These are phyloP conservation scores for Myanophis thanlyinensis DNA, from an alignment of 2,113 vertebrate genomes.

Conservation along the genomic window DNA sequence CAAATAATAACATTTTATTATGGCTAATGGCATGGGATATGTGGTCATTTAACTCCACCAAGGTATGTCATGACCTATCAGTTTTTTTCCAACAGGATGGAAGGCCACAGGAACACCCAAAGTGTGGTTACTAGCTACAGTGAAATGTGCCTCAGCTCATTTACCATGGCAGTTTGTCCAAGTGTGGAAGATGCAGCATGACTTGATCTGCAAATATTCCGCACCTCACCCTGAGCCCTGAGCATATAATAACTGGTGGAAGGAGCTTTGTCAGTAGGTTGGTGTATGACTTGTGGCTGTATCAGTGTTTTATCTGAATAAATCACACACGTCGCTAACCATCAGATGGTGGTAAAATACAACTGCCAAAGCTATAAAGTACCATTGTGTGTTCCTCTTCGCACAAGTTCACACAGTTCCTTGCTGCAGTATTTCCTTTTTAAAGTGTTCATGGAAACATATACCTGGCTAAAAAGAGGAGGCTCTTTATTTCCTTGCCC, in stretches of 20 bases:
- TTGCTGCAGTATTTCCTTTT: constrained; percentile 19
- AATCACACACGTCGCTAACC: constrained; percentile 62
- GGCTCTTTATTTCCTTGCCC: background rate
- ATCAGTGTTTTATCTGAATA: constrained; percentile 64
- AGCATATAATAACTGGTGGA: constrained; percentile 60
- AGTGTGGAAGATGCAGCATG: constrained; percentile 55
- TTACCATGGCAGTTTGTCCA: constrained; percentile 17
- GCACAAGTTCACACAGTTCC: constrained; percentile 49
- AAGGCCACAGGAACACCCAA: constrained; percentile 5
- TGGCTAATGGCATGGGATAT: background rate
- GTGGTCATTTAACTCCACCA: background rate
- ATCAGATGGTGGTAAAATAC: constrained; percentile 47
- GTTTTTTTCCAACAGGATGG: background rate
- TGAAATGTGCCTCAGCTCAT: constrained; percentile 41
- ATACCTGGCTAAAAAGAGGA: background rate
- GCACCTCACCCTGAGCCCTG: constrained; percentile 48
- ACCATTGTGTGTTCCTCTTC: constrained; percentile 54
- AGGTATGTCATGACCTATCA: background rate
- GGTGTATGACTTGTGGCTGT: constrained; percentile 41
- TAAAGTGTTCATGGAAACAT: background rate
- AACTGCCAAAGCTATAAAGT: constrained; percentile 53
- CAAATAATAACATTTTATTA: background rate
- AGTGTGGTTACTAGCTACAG: constrained; percentile 16
- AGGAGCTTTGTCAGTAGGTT: constrained; percentile 52
- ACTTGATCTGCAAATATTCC: constrained; percentile 48